Conservation (phyloP, 2,888 invertebrate genomes). For the Ichneumoninae sp. region DNA sequence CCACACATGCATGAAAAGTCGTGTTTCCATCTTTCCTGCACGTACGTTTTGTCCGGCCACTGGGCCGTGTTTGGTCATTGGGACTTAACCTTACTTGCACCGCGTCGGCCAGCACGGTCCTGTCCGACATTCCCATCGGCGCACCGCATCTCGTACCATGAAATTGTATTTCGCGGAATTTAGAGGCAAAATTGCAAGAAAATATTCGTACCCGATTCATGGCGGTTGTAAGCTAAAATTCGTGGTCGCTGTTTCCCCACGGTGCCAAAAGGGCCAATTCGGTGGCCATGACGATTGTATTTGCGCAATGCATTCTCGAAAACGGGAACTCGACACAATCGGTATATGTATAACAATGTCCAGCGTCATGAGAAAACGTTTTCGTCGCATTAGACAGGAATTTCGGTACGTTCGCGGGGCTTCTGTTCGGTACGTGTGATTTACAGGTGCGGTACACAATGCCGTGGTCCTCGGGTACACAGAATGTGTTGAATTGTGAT, state of each 20-base stretch:
- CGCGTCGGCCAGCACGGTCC: too few species aligned
- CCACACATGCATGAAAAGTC: too few species aligned
- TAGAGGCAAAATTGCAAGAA: too few species aligned
- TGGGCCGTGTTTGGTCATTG: too few species aligned
- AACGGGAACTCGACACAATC: not conserved
- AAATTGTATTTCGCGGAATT: too few species aligned
- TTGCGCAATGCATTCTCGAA: not conserved
- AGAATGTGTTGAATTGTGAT: slow-evolving; percentile 30
- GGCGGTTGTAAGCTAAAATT: not conserved
- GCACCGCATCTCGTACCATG: too few species aligned
- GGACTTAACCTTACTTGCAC: too few species aligned
- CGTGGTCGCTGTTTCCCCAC: not conserved
- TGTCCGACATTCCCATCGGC: too few species aligned
- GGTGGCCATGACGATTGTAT: not conserved
- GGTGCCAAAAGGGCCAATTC: not conserved
- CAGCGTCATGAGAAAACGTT: not conserved
- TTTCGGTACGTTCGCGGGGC: not conserved
- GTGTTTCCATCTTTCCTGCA: too few species aligned
- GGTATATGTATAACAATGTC: not conserved
- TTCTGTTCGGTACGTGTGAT: slow-evolving; percentile 22
- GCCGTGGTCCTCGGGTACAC: slow-evolving; percentile 7
- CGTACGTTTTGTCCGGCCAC: too few species aligned
- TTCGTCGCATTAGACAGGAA: not conserved
- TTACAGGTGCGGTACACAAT: slow-evolving; percentile 31
- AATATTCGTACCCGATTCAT: too few species aligned